Base-by-base conservation (phyloP, 2,797 vertebrate species). In the Bradypodion pumilum region DNA sequence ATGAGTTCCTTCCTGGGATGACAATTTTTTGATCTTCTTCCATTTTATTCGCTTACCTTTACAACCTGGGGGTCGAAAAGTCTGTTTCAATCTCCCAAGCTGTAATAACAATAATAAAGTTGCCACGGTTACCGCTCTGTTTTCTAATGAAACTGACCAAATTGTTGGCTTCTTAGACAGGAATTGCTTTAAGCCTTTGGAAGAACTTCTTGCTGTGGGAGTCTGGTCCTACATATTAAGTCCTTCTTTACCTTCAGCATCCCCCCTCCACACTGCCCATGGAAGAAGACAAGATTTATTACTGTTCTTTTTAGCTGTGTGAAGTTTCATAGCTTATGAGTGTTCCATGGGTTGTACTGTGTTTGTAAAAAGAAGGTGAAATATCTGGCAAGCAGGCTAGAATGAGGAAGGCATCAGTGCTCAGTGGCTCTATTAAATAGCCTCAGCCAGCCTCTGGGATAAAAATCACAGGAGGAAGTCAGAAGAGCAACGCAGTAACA, bases 81-180 rank as follows among this genome's bases (percentile, higher is more conserved):
- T 79, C 60, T 32, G 8, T 76, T 91, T 90, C 87, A 87, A 83
- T 83, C 85, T 88, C 76, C 65, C 82, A 81, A 88, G 19, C 72
- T 66, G 3, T 77, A 89, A 81, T 70, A 82, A 85, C 60, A 87
- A 81, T 46, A 84, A 62, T 62, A 35, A 81, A 84, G 76, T 90
- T 89, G 66, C 80, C 84, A 88, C 81, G 73, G 81, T 85, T 87
- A 85, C 75, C 3, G 78, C 70, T 87, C 40, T 42, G 40, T 84
- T 87, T 84, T 85, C 52, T 86, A 77, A 84, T 49, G 60, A 52
- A 78, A 86, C 46, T 72, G 70, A 86, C 70, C 42, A 76, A 77
- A 27, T 42, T 88, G n/a, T 74, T 70, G 42, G 40, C 60, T 89
- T 60, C 81, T 84, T 84, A 52, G 0, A 1, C 68, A 44, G 29